phyloP scores from a whole-genome alignment of 2,888 invertebrate genomes.

The Tromatobia lineatoria region DNA sequence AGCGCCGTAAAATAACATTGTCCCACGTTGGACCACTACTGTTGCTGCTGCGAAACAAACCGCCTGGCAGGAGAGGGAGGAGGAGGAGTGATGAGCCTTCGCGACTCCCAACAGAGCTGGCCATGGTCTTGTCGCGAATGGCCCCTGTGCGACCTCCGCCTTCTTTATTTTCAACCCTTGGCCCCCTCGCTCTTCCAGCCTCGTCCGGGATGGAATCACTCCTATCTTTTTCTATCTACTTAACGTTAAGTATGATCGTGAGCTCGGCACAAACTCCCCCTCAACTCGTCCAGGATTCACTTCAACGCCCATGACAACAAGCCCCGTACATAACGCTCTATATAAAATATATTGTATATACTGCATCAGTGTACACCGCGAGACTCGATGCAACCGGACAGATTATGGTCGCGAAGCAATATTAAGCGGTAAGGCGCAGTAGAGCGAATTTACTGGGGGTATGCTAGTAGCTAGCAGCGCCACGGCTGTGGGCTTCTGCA shows the following conservation, averaged over 20 bases:
- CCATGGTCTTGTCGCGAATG: slow-evolving; percentile 46
- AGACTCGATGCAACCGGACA: slow-evolving; percentile 68
- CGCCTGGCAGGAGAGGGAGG: slow-evolving; percentile 50
- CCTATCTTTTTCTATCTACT: slow-evolving; percentile 57
- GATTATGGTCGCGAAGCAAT: slow-evolving; percentile 81
- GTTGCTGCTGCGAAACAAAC: slow-evolving; percentile 61
- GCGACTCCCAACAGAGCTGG: slow-evolving; percentile 48
- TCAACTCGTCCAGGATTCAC: slow-evolving; percentile 44
- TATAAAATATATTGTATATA: slow-evolving; percentile 31
- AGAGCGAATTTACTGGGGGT: slow-evolving; percentile 56
- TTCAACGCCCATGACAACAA: slow-evolving; percentile 53
- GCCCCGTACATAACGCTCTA: slow-evolving; percentile 18
- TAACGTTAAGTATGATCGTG: slow-evolving; percentile 66
- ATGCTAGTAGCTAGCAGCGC: slow-evolving; percentile 11
- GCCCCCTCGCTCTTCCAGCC: slow-evolving; percentile 2
- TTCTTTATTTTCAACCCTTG: slow-evolving; percentile 23
- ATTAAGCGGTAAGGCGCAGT: slow-evolving; percentile 78
- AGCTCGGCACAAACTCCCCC: slow-evolving; percentile 44
- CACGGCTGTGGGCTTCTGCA: slow-evolving; percentile 56
- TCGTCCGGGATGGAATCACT: slow-evolving; percentile 31
- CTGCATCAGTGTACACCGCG: slow-evolving; percentile 22
- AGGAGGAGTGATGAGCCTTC: slow-evolving; percentile 44
- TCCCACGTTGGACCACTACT: slow-evolving; percentile 76
- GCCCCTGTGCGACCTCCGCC: slow-evolving; percentile 25
- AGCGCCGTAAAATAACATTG: slow-evolving; percentile 85